Conservation (phyloP, 2,888 invertebrate genomes). For the Odontomyia ornata region DNA sequence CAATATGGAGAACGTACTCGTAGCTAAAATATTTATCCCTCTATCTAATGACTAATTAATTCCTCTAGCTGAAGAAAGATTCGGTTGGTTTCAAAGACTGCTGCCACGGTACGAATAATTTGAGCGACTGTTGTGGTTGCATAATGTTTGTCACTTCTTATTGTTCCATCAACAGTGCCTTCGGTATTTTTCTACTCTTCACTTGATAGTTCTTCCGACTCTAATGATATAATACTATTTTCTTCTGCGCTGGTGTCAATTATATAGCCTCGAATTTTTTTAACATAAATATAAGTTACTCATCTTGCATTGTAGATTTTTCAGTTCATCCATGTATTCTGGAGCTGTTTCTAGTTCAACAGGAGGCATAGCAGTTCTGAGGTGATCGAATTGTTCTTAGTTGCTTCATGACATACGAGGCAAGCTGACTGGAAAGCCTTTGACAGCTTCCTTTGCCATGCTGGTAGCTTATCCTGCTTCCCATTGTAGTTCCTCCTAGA, state of each 20-base stretch:
- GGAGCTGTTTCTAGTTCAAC: constrained; percentile 75
- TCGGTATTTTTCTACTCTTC: background rate
- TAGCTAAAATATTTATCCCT: constrained; percentile 51
- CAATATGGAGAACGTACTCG: no score
- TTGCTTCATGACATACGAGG: no score
- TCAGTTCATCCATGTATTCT: constrained; percentile 79
- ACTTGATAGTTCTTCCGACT: constrained; percentile 55
- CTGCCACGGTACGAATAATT: constrained; percentile 53
- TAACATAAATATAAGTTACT: constrained; percentile 80
- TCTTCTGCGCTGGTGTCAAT: constrained; percentile 82
- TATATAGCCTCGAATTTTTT: constrained; percentile 82
- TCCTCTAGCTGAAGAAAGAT: background rate
- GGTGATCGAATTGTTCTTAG: constrained; percentile 70
- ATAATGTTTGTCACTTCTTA: background rate
- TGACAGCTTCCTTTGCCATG: no score
- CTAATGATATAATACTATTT: constrained; percentile 66
- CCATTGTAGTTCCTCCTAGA: no score
- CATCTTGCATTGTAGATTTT: no score
- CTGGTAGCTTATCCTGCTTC: no score
- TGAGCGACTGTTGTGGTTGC: constrained; percentile 7
- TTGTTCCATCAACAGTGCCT: constrained; percentile 2
- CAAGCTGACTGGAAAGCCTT: constrained; percentile 77
- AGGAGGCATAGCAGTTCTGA: constrained; percentile 76
- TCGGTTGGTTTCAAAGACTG: constrained; percentile 9
- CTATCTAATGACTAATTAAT: no score